phyloP scores from a whole-genome alignment of 2,113 vertebrate species.

The Elachura formosa region DNA sequence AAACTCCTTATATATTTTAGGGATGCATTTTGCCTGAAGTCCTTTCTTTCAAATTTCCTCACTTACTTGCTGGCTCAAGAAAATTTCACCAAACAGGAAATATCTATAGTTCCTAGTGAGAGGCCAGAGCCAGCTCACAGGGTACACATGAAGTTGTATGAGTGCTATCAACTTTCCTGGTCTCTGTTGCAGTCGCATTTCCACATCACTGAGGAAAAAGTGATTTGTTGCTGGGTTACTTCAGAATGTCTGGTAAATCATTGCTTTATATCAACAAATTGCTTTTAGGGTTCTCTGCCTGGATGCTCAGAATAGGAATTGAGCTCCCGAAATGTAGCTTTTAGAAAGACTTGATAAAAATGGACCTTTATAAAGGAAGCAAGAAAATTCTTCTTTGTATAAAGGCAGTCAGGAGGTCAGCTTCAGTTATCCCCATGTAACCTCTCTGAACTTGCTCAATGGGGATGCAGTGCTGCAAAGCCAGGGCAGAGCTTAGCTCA shows the following conservation, averaged over 20 bases:
- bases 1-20: not conserved
- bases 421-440: conserved; percentile 33
- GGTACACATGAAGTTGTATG: not conserved
- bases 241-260: not conserved
- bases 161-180: not conserved
- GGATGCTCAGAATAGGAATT: not conserved
- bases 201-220: not conserved
- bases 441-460: conserved; percentile 20
- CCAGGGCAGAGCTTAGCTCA: not conserved
- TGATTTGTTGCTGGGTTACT: not conserved
- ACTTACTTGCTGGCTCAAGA: not conserved
- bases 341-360: not conserved
- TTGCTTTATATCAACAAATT: not conserved
- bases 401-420: conserved; percentile 3
- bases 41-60: not conserved
- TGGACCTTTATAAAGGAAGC: not conserved
- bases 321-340: not conserved
- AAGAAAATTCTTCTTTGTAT: not conserved
- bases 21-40: not conserved
- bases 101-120: not conserved
- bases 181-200: not conserved
- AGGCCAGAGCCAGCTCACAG: not conserved
- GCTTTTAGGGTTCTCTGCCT: not conserved
- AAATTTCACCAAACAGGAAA: conserved; percentile 5
- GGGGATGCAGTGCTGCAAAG: not conserved